Evolutionary conservation across 2,797 vertebrate species (phyloP).

Genomic region (Agapornis canus): DNA sequence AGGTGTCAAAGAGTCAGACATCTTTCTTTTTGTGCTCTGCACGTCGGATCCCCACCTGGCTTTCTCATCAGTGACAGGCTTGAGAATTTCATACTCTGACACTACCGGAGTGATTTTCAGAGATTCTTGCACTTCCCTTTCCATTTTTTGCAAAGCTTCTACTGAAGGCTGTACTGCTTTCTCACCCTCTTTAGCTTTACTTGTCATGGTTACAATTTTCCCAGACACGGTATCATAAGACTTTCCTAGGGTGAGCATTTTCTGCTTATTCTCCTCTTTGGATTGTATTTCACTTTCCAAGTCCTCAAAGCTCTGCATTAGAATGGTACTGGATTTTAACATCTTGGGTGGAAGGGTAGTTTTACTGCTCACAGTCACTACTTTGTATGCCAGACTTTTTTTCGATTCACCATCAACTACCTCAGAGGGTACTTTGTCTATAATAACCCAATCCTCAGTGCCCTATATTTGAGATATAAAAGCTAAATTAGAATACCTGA

Average conservation of each 20-base stretch:
- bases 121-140: constrained; percentile 56
- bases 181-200: constrained; percentile 77
- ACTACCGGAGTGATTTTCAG: constrained; percentile 75
- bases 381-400: constrained; percentile 83
- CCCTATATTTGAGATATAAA: constrained; percentile 89
- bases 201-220: constrained; percentile 85
- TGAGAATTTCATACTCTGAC: constrained; percentile 83
- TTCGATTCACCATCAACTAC: constrained; percentile 84
- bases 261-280: constrained; percentile 82
- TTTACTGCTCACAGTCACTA: constrained; percentile 83
- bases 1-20: constrained; percentile 83
- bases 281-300: constrained; percentile 82
- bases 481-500: constrained; percentile 82
- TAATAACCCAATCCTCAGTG: constrained; percentile 89
- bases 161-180: constrained; percentile 67
- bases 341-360: constrained; percentile 72
- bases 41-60: constrained; percentile 59
- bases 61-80: constrained; percentile 80
- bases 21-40: constrained; percentile 65
- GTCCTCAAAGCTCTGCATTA: constrained; percentile 80
- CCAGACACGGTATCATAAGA: constrained; percentile 87
- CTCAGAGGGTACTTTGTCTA: constrained; percentile 87
- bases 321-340: constrained; percentile 71
- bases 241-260: constrained; percentile 82
- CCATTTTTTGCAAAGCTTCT: constrained; percentile 73